Percentiles rank a stretch among this genome's conserved stretches.
These are phyloP conservation scores for Microctenopoma stevenorrisi DNA, from an alignment of 2,797 vertebrate genomes.

Conservation along the genomic window DNA sequence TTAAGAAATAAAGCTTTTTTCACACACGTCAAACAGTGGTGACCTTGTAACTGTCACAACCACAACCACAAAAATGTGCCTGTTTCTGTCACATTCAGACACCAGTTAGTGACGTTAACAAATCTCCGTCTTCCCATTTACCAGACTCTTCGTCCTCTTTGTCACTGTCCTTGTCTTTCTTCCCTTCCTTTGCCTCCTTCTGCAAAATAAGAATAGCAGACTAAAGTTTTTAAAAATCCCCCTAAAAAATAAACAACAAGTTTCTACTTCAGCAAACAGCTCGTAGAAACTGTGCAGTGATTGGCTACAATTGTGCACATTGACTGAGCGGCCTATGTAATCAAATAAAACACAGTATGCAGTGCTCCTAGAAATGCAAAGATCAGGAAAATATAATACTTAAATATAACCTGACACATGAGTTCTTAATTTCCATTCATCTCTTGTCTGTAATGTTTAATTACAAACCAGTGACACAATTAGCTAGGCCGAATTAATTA, in stretches of 20 bases:
- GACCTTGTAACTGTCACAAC: neutral
- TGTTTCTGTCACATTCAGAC: neutral
- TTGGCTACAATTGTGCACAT: conserved; percentile 29
- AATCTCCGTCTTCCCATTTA: conserved; percentile 32
- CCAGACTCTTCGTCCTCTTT: conserved; percentile 83
- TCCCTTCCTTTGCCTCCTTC: conserved; percentile 80
- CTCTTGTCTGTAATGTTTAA: neutral
- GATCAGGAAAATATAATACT: conserved; percentile 20
- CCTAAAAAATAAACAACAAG: no score
- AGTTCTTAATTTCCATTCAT: conserved; percentile 2
- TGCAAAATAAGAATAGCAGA: conserved; percentile 57
- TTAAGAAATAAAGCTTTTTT: neutral
- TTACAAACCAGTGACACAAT: no score
- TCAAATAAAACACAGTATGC: neutral
- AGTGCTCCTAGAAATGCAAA: conserved; percentile 8
- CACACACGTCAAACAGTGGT: neutral
- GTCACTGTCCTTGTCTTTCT: conserved; percentile 79
- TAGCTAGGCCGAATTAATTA: no score
- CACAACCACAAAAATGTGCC: neutral
- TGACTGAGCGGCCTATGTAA: no score
- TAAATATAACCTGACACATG: neutral
- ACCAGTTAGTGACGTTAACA: neutral
- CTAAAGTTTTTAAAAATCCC: no score
- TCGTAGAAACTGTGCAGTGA: conserved; percentile 36
- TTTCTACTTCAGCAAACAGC: conserved; percentile 40